A percentile compares a stretch with the other conserved stretches of the same genome.
Conservation (phyloP, 1,140 invertebrate genomes). For the Heliconius melpomene region DNA sequence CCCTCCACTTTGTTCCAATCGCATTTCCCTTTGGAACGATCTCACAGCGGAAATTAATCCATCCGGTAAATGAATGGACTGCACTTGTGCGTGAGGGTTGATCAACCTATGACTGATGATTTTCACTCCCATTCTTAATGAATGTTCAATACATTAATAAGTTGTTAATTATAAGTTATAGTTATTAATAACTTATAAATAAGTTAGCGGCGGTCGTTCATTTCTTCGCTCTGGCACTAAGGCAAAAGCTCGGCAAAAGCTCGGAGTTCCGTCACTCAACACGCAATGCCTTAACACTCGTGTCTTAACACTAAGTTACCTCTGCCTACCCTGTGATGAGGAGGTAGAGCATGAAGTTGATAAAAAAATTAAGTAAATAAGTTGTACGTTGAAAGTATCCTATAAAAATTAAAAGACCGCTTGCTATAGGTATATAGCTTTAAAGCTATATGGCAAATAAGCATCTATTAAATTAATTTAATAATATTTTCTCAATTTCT, state of each 20-base stretch:
- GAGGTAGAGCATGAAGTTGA: background rate
- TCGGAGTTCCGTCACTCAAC: no score
- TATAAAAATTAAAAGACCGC: no score
- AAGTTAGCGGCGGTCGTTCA: no score
- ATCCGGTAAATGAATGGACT: constrained; percentile 77
- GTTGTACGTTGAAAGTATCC: no score
- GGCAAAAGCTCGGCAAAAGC: no score
- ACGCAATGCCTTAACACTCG: no score
- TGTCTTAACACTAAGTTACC: no score
- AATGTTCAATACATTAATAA: constrained; percentile 12
- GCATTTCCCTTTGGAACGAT: constrained; percentile 75
- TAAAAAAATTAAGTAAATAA: no score
- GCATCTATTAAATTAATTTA: background rate
- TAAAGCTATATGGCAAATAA: background rate
- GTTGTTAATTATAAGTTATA: no score
- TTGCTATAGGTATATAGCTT: background rate
- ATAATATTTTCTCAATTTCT: background rate
- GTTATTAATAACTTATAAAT: no score
- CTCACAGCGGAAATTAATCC: constrained; percentile 77
- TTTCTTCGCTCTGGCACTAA: no score
- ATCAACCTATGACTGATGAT: constrained; percentile 55
- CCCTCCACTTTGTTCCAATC: constrained; percentile 72
- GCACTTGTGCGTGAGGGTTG: constrained; percentile 74
- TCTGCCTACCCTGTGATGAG: no score
- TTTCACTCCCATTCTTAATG: constrained; percentile 41